Evolutionary conservation across 2,797 vertebrate genomes (phyloP), one percentile per base, ranked within the genome.

Genomic region (Sardinella longiceps): DNA sequence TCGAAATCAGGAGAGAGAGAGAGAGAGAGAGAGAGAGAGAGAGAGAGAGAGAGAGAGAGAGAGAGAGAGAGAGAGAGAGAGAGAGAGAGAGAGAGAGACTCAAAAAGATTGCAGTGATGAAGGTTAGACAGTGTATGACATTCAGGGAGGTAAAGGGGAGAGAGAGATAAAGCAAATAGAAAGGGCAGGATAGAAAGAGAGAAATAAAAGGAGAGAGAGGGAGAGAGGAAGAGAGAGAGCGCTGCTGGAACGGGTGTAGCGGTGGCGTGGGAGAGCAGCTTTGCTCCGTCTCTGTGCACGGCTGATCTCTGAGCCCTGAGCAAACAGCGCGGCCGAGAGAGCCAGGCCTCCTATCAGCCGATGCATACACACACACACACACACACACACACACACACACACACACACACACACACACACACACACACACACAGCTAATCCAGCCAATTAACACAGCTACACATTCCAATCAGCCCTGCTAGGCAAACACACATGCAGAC

Each of bases 391-490:
- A 43, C 50, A 11, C 50, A 51, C n/a, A 11, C n/a, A 2, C n/a
- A 28, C 60, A 77, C 70, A 77, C 70, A 77, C 70, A 77, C 91
- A 90, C 90, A 88, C 4, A 39, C 81, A 43, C 50, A 11, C 50
- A 11, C n/a, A 2, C n/a, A 28, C 60, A 77, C 70, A 77, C 70
- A 77, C 70, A 77, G 88, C 89, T 92, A 91, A 93, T 92, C 89
- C 86, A 2, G 88, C 87, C 86, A 87, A 91, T 92, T 92, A 91
- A 86, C 87, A 80, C 46, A 91, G 88, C 88, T 87, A 83, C 88
- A 90, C 84, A 89, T 90, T 92, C 86, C 89, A 87, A 91, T 92
- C 90, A 88, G 89, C 89, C 88, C 85, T 87, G 82, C 87, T 87
- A 82, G 83, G 88, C 83, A 91, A 89, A 90, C 87, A 90, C 85